Conservation (phyloP, 2,797 vertebrate genomes). For the Enteromius argenteus region DNA sequence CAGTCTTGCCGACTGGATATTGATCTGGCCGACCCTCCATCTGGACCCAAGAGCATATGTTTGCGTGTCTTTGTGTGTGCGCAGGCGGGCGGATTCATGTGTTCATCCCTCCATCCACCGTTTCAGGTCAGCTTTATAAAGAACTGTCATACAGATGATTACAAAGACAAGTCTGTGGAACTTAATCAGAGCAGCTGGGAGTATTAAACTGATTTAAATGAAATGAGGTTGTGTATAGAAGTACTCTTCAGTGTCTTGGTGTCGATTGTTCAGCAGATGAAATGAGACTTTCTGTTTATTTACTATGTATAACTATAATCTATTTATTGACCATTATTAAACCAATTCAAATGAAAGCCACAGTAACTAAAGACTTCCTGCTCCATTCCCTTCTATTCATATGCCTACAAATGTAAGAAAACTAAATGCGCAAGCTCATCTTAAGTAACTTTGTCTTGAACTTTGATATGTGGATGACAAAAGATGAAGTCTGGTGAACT, state of each 20-base stretch:
- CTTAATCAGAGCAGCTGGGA: background rate
- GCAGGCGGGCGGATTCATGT: constrained; percentile 45
- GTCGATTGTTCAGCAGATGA: background rate
- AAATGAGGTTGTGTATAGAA: background rate
- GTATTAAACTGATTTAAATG: background rate
- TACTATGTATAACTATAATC: background rate
- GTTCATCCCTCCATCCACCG: constrained; percentile 24
- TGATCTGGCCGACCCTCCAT: constrained; percentile 74
- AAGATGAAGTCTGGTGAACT: background rate
- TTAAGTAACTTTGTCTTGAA: background rate
- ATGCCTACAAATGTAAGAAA: background rate
- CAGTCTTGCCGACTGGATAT: constrained; percentile 74
- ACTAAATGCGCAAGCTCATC: background rate
- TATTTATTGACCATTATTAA: background rate
- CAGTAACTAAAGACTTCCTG: background rate
- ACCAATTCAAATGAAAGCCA: background rate
- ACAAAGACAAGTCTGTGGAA: background rate
- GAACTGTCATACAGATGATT: background rate
- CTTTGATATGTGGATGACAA: background rate
- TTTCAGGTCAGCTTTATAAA: constrained; percentile 22
- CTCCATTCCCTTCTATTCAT: background rate
- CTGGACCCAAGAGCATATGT: constrained; percentile 68
- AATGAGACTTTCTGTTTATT: background rate
- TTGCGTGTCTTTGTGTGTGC: constrained; percentile 29
- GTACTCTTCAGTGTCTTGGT: background rate